A percentile compares a stretch with the other conserved stretches of the same genome.
These are phyloP conservation scores for Jaculus jaculus DNA, from an alignment of 2,113 vertebrate genomes.

Conservation along the genomic window DNA sequence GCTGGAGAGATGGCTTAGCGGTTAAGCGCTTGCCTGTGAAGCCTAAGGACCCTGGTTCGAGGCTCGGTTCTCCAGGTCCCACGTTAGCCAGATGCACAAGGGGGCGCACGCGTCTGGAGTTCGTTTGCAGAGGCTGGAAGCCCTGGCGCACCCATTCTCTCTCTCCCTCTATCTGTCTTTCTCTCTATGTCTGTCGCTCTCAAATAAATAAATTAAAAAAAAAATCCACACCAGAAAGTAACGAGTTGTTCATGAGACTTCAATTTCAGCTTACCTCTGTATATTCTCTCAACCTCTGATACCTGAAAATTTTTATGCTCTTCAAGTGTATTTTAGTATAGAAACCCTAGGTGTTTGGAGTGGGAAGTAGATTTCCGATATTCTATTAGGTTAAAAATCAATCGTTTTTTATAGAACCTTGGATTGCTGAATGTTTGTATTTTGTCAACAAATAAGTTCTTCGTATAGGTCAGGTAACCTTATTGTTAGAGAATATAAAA, in stretches of 20 bases:
- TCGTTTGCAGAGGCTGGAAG: no score
- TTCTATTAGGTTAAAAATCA: slow-evolving; percentile 26
- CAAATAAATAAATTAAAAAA: no score
- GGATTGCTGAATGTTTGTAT: slow-evolving; percentile 1
- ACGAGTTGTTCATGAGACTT: neutral
- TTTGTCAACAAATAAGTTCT: slow-evolving; percentile 33
- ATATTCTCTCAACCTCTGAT: neutral
- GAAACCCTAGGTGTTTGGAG: neutral
- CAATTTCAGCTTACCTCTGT: neutral
- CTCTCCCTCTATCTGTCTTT: no score
- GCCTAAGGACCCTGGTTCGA: no score
- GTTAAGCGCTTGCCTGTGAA: no score
- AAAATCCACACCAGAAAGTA: neutral
- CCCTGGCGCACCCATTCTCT: no score
- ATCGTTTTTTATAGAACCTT: neutral
- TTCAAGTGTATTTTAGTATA: slow-evolving; percentile 32
- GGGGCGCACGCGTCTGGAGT: no score
- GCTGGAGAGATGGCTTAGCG: no score
- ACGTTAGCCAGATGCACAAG: no score
- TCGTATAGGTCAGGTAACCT: neutral
- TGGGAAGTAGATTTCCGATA: neutral
- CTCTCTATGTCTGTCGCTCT: no score
- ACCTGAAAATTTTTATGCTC: slow-evolving; percentile 14
- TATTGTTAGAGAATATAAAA: neutral
- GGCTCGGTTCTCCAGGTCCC: no score